Percentiles rank a stretch among this genome's conserved stretches.
These are phyloP conservation scores for Acanthis flammea DNA, from an alignment of 2,797 vertebrate genomes.

Conservation along the genomic window DNA sequence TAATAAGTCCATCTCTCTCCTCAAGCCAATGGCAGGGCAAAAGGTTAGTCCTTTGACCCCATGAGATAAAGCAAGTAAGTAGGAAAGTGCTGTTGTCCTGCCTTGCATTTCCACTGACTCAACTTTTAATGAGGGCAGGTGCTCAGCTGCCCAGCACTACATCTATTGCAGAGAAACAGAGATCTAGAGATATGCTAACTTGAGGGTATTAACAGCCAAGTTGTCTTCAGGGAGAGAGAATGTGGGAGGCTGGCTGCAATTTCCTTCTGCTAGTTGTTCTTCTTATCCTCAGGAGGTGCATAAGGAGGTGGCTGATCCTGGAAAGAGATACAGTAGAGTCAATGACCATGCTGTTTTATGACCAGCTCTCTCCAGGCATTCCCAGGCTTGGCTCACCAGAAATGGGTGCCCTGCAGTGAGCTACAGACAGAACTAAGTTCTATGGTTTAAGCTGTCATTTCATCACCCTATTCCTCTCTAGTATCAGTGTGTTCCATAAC, in stretches of 20 bases:
- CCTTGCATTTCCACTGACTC: conserved; percentile 18
- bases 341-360: background rate
- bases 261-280: conserved; percentile 72
- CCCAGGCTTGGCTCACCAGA: background rate
- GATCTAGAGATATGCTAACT: conserved; percentile 35
- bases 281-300: conserved; percentile 84
- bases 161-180: background rate
- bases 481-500: background rate
- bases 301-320: conserved; percentile 91
- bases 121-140: background rate
- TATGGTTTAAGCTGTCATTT: background rate
- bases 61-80: conserved; percentile 35
- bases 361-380: background rate
- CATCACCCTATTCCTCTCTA: background rate
- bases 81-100: background rate
- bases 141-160: background rate
- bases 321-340: background rate
- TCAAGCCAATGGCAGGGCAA: conserved; percentile 6
- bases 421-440: background rate
- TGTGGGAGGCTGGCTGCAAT: background rate
- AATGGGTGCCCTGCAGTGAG: background rate
- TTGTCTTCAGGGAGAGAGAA: conserved; percentile 24
- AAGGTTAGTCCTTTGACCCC: background rate
- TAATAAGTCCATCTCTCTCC: conserved; percentile 10
- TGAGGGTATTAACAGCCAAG: background rate